A percentile compares a stretch with the other conserved stretches of the same genome.
These are phyloP conservation scores for Rhipidura dahli DNA, from an alignment of 2,113 vertebrate species.

Conservation along the genomic window DNA sequence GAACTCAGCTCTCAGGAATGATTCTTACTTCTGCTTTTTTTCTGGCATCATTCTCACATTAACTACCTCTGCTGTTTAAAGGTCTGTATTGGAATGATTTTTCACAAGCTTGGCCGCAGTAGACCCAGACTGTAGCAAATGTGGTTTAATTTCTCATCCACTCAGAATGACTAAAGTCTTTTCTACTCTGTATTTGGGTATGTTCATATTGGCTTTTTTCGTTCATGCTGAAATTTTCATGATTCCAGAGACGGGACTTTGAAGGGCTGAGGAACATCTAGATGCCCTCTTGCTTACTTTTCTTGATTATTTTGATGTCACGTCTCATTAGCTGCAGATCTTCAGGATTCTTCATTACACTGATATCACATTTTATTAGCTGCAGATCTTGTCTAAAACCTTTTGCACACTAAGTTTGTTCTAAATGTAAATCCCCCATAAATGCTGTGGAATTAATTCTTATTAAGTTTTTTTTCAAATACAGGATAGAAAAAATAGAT, in stretches of 20 bases:
- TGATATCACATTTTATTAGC: background rate
- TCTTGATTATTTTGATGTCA: background rate
- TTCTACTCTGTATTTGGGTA: background rate
- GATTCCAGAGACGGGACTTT: background rate
- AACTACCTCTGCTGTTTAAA: background rate
- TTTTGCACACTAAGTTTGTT: background rate
- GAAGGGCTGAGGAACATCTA: background rate
- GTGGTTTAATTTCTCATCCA: background rate
- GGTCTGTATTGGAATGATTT: background rate
- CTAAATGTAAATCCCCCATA: background rate
- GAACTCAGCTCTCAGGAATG: background rate
- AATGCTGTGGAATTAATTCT: background rate
- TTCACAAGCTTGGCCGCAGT: background rate
- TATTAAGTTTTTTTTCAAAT: background rate
- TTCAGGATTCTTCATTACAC: background rate
- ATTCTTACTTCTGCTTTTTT: background rate
- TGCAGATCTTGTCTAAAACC: background rate
- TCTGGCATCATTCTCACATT: background rate
- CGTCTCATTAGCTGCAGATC: background rate
- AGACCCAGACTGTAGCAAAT: background rate
- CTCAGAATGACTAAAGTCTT: background rate
- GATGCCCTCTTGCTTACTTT: background rate
- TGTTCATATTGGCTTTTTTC: background rate
- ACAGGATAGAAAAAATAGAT: background rate
- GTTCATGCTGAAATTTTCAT: background rate